Base-by-base conservation (phyloP, 2,113 vertebrate genomes). In the Tyto alba region DNA sequence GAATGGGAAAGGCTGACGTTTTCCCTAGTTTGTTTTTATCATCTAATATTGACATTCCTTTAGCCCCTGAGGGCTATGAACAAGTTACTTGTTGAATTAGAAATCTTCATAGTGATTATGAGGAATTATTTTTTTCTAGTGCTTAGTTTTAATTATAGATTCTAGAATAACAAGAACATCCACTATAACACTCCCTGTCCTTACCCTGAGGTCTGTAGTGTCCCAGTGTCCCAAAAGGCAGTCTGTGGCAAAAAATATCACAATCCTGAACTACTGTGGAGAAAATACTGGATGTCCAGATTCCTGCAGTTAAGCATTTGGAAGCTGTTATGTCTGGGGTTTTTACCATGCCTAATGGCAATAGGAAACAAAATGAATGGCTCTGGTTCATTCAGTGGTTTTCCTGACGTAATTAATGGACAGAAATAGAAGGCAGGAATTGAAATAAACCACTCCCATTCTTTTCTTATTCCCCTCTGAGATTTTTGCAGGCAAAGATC, bases 371-470 rank as follows among this genome's bases (percentile, higher is more conserved):
- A 84, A 96, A 52, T 93, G 66, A 96, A 95, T 91, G 81, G 47
- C 79, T 89, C 53, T 95, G 71, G 45, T 95, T 89, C 90, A 79
- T 91, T 90, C n/a, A 57, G 2, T 89, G 77, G 73, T 88, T 95
- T 95, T 96, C 69, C 87, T 97, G 96, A 94, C 11, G 43, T 93
- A 96, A 87, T 89, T 95, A 94, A 93, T 56, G 53, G 86, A 87
- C 86, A 93, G 66, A 95, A 96, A 95, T 96, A 96, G 91, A 93
- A 93, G 77, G 53, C 91, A 95, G 96, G 95, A 96, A 95, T 88
- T 89, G 84, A 95, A 96, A 85, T 69, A 93, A 95, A 89, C 84
- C 92, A 90, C 90, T 96, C 90, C 90, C 53, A 75, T 90, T 94
- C 83, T 94, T 90, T 95, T 93, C 94, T 75, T 94, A 76, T 90